Evolutionary conservation across 92 coral and sea anemone genomes (phyloP), one percentile per base, ranked within the genome.

Genomic region (Hydrozoanthus gracilis): DNA sequence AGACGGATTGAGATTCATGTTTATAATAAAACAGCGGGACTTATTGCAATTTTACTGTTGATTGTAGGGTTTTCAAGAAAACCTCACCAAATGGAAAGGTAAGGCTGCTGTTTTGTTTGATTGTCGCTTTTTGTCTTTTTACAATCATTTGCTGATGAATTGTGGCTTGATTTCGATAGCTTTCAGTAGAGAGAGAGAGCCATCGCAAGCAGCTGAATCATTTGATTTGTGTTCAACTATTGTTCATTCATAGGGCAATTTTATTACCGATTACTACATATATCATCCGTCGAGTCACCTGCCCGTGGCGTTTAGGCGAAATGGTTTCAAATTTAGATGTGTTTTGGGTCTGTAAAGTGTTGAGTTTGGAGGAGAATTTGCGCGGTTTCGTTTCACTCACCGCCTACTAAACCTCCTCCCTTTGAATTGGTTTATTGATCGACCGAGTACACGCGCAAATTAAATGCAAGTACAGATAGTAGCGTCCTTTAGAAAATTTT

Each of bases 41-140:
- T 84, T 65, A 47, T 82, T 76, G 85, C 77, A 70, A 67, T 56
- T 52, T 44, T 13, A 27, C 61, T 82, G 71, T 79, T 72, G 72
- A 82, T 70, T 93, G 82, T 84, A 96, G 99, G 86, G 99, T 96
- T 51, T 96, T 96, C 89, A 96, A 96, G 82, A 96, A 96, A 89
- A 93, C 99, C 4, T 93, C 99, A 44, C 99, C 99, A 15, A 96
- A 95, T 74, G 95, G 96, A 72, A 96, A 96, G 96, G 99, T 96
- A 88, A 71, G 96, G 11, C 17, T 49, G 16, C 4, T 18, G 4
- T 80, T 48, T 62, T 46, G 56, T 49, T 50, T 50, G 49, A 77
- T 16, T 44, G 8, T 12, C 13, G 48, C 66, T 9, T 77, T 10
- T 54, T 7, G 8, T 61, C 58, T 64, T 80, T 45, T 14, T 49